Evolutionary conservation across 1,140 invertebrate species (phyloP).

Genomic region (Branchinecta lynchi): DNA sequence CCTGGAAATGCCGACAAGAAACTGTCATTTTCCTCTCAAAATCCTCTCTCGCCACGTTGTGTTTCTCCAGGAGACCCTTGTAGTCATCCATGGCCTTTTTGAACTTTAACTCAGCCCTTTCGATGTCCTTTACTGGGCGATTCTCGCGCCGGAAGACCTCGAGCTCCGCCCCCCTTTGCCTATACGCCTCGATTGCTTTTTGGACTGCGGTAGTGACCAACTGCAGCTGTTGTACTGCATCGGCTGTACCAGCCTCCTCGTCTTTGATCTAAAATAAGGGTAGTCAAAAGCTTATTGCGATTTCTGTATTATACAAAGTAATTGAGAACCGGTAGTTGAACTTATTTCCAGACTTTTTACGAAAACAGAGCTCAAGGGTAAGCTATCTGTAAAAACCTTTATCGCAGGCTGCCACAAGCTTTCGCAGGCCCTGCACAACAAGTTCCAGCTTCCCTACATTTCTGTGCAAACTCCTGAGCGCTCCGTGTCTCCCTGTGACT

Average conservation of each 20-base stretch:
- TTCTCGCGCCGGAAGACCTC: slow-evolving; percentile 80
- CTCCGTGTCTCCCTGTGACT: no score
- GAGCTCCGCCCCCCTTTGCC: slow-evolving; percentile 60
- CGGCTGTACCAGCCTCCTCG: slow-evolving; percentile 73
- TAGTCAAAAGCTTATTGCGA: slow-evolving; percentile 19
- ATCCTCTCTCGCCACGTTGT: slow-evolving; percentile 66
- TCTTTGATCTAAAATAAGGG: slow-evolving; percentile 58
- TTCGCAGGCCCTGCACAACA: no score
- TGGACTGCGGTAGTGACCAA: slow-evolving; percentile 66
- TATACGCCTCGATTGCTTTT: slow-evolving; percentile 77
- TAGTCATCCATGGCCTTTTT: slow-evolving; percentile 91
- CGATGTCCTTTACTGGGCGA: slow-evolving; percentile 72
- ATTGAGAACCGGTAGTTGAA: neutral
- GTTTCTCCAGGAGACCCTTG: slow-evolving; percentile 71
- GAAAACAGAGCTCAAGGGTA: no score
- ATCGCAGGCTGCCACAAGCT: no score
- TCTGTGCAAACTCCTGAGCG: no score
- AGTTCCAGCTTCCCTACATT: no score
- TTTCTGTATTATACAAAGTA: neutral
- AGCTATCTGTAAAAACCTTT: no score
- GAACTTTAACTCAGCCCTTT: slow-evolving; percentile 79
- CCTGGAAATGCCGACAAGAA: slow-evolving; percentile 84
- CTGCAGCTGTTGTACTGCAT: slow-evolving; percentile 75
- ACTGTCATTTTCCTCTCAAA: slow-evolving; percentile 88
- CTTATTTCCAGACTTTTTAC: neutral